Base-by-base conservation (phyloP, 2,113 vertebrate genomes). In the Aegypius monachus region DNA sequence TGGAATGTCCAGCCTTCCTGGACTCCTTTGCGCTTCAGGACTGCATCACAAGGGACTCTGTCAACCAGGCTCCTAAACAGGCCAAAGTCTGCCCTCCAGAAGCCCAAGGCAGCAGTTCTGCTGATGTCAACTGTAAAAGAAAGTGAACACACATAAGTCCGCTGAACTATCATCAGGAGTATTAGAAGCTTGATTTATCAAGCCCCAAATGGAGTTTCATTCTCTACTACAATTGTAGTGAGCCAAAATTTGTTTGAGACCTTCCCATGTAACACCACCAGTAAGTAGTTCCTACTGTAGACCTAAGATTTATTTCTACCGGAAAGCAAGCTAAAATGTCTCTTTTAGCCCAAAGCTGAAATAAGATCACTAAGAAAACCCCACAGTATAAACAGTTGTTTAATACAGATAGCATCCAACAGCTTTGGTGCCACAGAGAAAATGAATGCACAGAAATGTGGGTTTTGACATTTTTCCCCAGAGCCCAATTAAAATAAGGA, bases 401-500 rank as follows among this genome's bases (percentile, higher is more conserved):
- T n/a, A 92, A 72, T 38, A 87, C 22, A 67, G 10, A 87, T 25
- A 74, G 26, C 50, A 74, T 62, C 47, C 81, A 94, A 70, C 67
- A 55, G 42, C 18, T 90, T 93, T 71, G 27, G 71, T 70, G 59
- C 29, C 62, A 96, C 12, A 78, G 40, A 94, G 71, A 88, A 71
- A 61, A 93, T 8, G 8, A 86, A 90, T 6, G 11, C n/a, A 68
- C 32, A 58, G 45, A 79, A 90, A 86, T 47, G 62, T 32, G 40
- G 7, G 11, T 1, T 88, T 91, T 85, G 48, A 86, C 43, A 50
- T 88, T 92, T 58, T 87, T 55, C 61, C 61, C 61, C 31, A 73
- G 78, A 91, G 70, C 8, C 77, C 71, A 91, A 90, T 86, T 93
- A 93, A 95, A 94, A 85, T 31, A 86, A 92, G 32, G 15, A 52